Base-by-base conservation (phyloP, 2,888 invertebrate species). In the Rugalucina vietnamica region DNA sequence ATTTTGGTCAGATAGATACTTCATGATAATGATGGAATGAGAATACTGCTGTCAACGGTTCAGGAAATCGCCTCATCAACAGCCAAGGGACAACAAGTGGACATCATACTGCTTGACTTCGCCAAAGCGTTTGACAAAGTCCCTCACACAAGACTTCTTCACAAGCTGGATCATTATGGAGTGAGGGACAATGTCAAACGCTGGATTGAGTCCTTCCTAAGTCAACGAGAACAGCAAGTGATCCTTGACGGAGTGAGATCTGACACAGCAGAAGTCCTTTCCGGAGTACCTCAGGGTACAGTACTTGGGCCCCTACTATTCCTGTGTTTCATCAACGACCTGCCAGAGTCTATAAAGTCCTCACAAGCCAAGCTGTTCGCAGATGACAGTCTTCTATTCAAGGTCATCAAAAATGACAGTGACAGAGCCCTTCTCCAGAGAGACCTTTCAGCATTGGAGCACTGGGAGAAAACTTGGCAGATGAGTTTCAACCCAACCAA, bases 51-150 rank as follows among this genome's bases (percentile, higher is more conserved):
- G 54, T 65, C 65, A 65, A 65, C 65, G 14, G 34, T 65, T 10
- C 32, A 65, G 21, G 34, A 65, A 34, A 39, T 49, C 18, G 49
- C 39, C 12, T 49, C 39, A 14, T 49, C 72, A 27, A 39, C 49
- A 49, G 43, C 72, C 72, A 49, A 49, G 43, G 72, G 72, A 72
- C 27, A 72, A 14, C 54, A 54, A 65, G 65, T 34, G 12, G 65
- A 65, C 18, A 8, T 65, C 65, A 34, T 65, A 14, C 34, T 65
- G 65, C 65, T 65, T 18, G 65, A 65, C 34, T 65, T 65, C 21
- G 34, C 32, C 3, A 65, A 65, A 65, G 65, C 34, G 32, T 65
- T 65, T 34, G 65, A 65, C 34, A 65, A 65, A 65, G 65, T 65
- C 14, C 34, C 65, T 27, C 65, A 65, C 21, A 34, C 65, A 65